Conservation (phyloP, 2,113 vertebrate species). For the Neopipo cinnamomea region DNA sequence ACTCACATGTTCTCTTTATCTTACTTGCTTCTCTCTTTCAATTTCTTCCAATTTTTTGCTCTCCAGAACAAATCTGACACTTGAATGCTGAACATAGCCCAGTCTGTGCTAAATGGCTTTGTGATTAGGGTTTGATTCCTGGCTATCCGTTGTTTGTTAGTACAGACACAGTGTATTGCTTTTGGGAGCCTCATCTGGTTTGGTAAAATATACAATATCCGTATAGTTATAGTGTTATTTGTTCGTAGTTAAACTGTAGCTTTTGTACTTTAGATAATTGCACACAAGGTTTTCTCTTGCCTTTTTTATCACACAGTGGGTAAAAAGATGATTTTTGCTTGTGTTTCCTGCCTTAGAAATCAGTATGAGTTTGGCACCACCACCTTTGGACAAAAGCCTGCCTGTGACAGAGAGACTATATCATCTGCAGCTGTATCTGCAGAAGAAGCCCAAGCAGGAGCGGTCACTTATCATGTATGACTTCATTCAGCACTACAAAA, state of each 20-base stretch:
- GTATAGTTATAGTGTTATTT: neutral
- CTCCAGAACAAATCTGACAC: neutral
- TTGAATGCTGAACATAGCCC: neutral
- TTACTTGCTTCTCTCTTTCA: neutral
- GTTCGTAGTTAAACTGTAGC: neutral
- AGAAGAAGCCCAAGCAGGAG: conserved; percentile 38
- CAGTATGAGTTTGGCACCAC: conserved; percentile 88
- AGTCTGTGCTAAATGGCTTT: neutral
- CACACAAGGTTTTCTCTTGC: neutral
- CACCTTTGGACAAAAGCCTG: conserved; percentile 84
- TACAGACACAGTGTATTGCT: neutral
- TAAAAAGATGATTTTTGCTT: neutral
- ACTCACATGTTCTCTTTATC: neutral
- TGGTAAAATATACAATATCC: neutral
- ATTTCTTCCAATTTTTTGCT: neutral
- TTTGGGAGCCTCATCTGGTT: neutral
- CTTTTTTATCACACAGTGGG: neutral
- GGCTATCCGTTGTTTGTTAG: neutral
- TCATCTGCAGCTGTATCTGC: conserved; percentile 78
- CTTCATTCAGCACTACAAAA: conserved; percentile 90
- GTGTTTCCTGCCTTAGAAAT: conserved; percentile 74
- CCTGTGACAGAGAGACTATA: conserved; percentile 80
- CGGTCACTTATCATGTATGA: conserved; percentile 78
- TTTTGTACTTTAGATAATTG: neutral
- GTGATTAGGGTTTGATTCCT: neutral